A percentile compares a stretch with the other conserved stretches of the same genome.
Evolutionary conservation across 2,797 vertebrate species (phyloP).

Genomic region (Cottoperca gobio): DNA sequence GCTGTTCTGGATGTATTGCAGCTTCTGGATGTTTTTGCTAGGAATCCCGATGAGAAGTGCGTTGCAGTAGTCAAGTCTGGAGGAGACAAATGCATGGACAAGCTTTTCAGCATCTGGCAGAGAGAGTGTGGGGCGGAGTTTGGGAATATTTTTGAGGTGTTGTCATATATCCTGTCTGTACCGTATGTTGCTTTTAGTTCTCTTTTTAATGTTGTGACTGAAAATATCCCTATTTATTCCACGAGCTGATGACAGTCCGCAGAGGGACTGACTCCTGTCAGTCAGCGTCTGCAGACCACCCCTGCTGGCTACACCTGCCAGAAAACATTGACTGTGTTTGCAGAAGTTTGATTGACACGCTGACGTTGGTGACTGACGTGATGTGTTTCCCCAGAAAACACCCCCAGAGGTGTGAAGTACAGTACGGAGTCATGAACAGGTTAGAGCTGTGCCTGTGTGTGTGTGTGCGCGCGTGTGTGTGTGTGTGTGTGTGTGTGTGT

Average conservation of each 20-base stretch:
- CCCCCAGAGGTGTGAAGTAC: constrained; percentile 65
- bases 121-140: too few species aligned
- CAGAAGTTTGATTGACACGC: constrained; percentile 48
- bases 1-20: too few species aligned
- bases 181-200: constrained; percentile 3
- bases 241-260: constrained; percentile 30
- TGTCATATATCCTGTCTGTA: neutral
- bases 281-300: constrained; percentile 60
- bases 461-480: constrained; percentile 15
- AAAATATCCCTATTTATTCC: constrained; percentile 41
- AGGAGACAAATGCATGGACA: too few species aligned
- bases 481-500: neutral
- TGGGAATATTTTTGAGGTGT: too few species aligned
- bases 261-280: constrained; percentile 28
- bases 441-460: constrained; percentile 38
- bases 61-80: too few species aligned
- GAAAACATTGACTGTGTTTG: constrained; percentile 49
- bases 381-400: constrained; percentile 72
- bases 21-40: too few species aligned
- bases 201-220: constrained; percentile 21
- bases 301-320: constrained; percentile 61
- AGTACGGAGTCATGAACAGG: constrained; percentile 65
- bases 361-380: constrained; percentile 57
- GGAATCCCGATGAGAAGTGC: too few species aligned
- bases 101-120: too few species aligned